Conservation (phyloP, 1,140 invertebrate species). For the Papilio glaucus region DNA sequence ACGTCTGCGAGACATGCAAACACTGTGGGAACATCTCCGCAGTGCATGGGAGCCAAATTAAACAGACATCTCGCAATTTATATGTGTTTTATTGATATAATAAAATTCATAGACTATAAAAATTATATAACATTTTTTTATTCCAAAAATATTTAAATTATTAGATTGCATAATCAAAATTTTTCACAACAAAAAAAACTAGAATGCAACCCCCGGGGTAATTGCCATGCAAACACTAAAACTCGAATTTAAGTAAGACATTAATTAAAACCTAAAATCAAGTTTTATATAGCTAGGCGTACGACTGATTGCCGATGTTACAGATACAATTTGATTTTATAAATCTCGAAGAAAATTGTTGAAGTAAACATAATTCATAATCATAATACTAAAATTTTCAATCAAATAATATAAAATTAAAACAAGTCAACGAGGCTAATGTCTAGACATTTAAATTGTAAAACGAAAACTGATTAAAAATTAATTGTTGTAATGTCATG, state of each 20-base stretch:
- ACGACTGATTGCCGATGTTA: constrained; percentile 61
- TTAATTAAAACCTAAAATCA: constrained; percentile 74
- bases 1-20: constrained; percentile 53
- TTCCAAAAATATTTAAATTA: constrained; percentile 49
- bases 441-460: constrained; percentile 59
- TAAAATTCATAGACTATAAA: constrained; percentile 57
- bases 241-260: constrained; percentile 72
- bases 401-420: constrained; percentile 54
- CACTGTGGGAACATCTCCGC: constrained; percentile 57
- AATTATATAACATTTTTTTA: constrained; percentile 45
- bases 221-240: constrained; percentile 80
- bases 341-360: constrained; percentile 63
- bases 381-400: constrained; percentile 53
- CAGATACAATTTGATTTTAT: constrained; percentile 42
- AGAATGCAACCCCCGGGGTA: constrained; percentile 75
- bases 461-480: constrained; percentile 52
- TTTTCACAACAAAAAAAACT: constrained; percentile 77
- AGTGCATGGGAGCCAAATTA: constrained; percentile 49
- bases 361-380: constrained; percentile 78
- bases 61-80: constrained; percentile 54
- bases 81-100: constrained; percentile 62
- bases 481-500: constrained; percentile 69
- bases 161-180: constrained; percentile 81
- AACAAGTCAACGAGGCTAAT: constrained; percentile 67
- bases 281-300: constrained; percentile 75